Conservation (phyloP, 2,888 invertebrate species). For the Emmelina monodactyla region DNA sequence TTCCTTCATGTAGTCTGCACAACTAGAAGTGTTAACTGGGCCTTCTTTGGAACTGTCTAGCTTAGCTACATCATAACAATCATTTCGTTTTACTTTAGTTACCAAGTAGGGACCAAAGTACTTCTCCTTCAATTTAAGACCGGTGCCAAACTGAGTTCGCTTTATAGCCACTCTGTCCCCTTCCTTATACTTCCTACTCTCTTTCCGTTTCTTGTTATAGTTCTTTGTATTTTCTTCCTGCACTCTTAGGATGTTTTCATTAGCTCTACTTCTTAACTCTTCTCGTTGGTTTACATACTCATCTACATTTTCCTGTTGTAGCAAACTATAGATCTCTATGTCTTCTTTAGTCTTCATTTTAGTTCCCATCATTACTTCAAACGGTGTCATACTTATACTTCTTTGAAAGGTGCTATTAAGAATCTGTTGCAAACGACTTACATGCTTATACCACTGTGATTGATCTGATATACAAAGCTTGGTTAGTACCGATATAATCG, state of each 20-base stretch:
- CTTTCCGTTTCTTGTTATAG: too few species aligned
- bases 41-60: too few species aligned
- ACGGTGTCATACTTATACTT: too few species aligned
- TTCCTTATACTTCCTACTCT: too few species aligned
- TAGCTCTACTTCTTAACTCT: constrained; percentile 9
- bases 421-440: too few species aligned
- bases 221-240: constrained; percentile 13
- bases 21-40: too few species aligned
- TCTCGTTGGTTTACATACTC: too few species aligned
- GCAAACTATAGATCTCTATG: constrained; percentile 10
- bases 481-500: neutral
- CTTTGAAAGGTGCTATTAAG: too few species aligned
- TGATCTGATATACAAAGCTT: too few species aligned
- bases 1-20: too few species aligned
- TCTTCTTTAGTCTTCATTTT: constrained; percentile 16
- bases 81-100: constrained; percentile 10
- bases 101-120: constrained; percentile 18
- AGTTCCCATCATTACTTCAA: too few species aligned
- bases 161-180: constrained; percentile 20
- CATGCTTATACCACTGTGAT: too few species aligned
- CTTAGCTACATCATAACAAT: constrained; percentile 15
- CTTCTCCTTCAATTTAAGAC: constrained; percentile 14
- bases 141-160: constrained; percentile 16
- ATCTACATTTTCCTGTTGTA: constrained; percentile 14
- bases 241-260: constrained; percentile 8